Evolutionary conservation across 1,140 invertebrate species (phyloP), one percentile per base, ranked within the genome.

Genomic region (Hypsibius dujardini): DNA sequence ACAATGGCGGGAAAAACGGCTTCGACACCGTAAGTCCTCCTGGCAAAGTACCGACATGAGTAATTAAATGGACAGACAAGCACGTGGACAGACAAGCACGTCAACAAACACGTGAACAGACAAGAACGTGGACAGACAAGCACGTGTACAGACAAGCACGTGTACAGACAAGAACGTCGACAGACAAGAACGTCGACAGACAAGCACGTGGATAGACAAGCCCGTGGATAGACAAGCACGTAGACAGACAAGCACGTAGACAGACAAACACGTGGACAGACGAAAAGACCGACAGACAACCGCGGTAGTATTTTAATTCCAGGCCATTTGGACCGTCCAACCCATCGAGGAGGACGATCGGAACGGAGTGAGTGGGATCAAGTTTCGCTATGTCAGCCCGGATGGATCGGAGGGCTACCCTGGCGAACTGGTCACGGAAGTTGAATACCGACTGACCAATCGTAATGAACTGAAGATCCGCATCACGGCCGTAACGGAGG

Each of bases 401-500:
- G 87, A 93, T 77, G 85, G 86, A 2, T 90, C 95, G 71, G 89
- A 95, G 80, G 89, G 79, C 1, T 95, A 87, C 79, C 92, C 90
- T 0, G 92, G 91, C 0, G 88, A 79, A 62, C 73, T 84, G 2
- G 76, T 84, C 0, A 84, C 84, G 1, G 85, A 83, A 2, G 85
- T 87, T 0, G 84, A 79, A 0, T 95, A 90, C 76, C 81, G 85
- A 72, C 79, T 96, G 1, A 86, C 82, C 1, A 80, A 85, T 28
- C 84, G 89, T 62, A 87, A 90, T 74, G 83, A 84, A 72, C 79
- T 95, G 1, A 77, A 81, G 7, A 83, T 95, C 1, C 79, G 85
- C 40, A 90, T 89, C 79, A 82, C 82, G 72, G 88, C 90, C 0
- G 84, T 82, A 2, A 85, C 87, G 0, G 87, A 84, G 0, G 88